Conservation (phyloP, 2,113 vertebrate species). For the Perca fluviatilis region DNA sequence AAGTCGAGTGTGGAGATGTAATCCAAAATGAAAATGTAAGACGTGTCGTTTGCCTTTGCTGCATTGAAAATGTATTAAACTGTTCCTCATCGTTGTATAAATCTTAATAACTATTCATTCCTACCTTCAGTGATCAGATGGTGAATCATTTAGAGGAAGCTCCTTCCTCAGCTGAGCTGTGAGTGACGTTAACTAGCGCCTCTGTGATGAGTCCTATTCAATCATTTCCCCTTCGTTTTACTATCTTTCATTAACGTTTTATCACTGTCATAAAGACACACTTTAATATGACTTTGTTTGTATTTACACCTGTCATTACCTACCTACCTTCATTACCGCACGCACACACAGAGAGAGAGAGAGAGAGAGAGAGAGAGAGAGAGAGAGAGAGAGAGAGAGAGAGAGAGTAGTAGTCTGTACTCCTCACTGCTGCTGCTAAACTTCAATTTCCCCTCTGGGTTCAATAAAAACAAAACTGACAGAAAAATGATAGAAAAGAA, state of each 20-base stretch:
- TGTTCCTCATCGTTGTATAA: background rate
- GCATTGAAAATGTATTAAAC: background rate
- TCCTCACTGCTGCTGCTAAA: conserved; percentile 53
- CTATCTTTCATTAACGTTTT: conserved; percentile 56
- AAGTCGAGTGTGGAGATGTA: no score
- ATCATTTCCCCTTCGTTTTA: conserved; percentile 47
- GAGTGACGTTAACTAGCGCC: conserved; percentile 29
- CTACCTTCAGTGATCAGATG: background rate
- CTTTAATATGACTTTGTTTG: conserved; percentile 46
- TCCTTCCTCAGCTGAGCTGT: background rate
- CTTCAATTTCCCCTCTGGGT: conserved; percentile 35
- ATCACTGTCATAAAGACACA: conserved; percentile 40
- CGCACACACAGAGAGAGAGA: no score
- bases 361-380: no score
- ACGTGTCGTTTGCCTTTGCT: background rate
- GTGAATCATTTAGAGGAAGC: background rate
- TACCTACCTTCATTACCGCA: no score
- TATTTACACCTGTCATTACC: conserved; percentile 45
- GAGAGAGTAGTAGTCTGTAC: conserved; percentile 23
- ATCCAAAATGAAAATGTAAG: background rate
- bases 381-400: no score
- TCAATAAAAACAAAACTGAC: conserved; percentile 44
- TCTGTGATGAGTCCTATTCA: conserved; percentile 15
- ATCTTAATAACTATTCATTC: background rate
- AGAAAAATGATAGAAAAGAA: background rate